Evolutionary conservation across 2,797 vertebrate genomes (phyloP).

Genomic region (Myotis daubentonii): DNA sequence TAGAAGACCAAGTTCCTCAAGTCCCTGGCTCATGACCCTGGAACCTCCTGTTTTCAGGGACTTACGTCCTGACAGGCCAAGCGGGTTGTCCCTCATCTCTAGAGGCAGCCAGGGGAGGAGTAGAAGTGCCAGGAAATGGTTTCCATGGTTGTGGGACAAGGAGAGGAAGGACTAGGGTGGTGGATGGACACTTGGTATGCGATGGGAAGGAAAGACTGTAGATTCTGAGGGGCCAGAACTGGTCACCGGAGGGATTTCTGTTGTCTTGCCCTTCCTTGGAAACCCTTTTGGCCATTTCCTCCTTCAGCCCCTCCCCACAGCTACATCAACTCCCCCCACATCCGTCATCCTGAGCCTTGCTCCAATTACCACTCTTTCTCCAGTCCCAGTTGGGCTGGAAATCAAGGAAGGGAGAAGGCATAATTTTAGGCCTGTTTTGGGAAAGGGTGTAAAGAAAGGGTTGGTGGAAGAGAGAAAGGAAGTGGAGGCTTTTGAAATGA

Average conservation of each 20-base stretch:
- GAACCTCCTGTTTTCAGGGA: constrained; percentile 10
- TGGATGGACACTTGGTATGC: background rate
- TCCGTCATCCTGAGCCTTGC: constrained; percentile 83
- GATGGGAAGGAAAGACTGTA: background rate
- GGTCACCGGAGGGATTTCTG: constrained; percentile 67
- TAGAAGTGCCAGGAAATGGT: background rate
- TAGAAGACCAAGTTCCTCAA: background rate
- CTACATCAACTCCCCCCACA: constrained; percentile 83
- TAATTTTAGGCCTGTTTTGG: constrained; percentile 72
- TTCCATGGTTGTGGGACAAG: background rate
- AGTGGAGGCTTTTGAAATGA: constrained; percentile 90
- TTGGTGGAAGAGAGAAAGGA: constrained; percentile 80
- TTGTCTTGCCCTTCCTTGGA: background rate
- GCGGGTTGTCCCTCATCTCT: background rate
- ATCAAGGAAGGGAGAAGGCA: constrained; percentile 73
- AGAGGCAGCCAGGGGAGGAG: background rate
- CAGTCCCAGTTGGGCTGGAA: constrained; percentile 87
- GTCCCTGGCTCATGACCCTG: background rate
- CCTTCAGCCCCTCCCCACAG: constrained; percentile 35
- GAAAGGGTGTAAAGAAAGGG: constrained; percentile 27
- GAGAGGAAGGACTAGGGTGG: background rate
- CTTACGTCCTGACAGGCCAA: background rate
- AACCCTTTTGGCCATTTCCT: background rate
- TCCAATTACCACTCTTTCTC: constrained; percentile 93
- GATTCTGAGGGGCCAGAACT: background rate